These are phyloP conservation scores for Corythornis madagascariensis DNA, from an alignment of 2,113 vertebrate genomes.

Conservation along the genomic window DNA sequence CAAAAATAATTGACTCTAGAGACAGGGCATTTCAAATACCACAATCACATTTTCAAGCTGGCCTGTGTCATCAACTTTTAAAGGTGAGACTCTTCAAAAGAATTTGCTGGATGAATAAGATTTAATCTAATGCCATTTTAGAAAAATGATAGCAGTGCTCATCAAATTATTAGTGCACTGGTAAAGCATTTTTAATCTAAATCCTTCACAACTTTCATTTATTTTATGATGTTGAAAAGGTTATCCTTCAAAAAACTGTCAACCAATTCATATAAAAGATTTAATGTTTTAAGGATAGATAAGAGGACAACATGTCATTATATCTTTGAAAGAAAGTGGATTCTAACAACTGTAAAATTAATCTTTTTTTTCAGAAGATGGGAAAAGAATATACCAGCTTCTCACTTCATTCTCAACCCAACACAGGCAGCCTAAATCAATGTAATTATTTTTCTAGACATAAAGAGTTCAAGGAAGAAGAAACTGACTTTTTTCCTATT, in stretches of 20 bases:
- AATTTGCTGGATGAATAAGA: conserved; percentile 69
- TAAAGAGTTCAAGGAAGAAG: neutral
- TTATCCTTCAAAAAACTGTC: conserved; percentile 78
- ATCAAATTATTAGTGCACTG: conserved; percentile 74
- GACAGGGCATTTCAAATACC: conserved; percentile 62
- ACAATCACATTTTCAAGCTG: conserved; percentile 68
- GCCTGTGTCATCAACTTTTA: conserved; percentile 61
- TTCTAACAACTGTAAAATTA: conserved; percentile 67
- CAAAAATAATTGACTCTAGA: conserved; percentile 33
- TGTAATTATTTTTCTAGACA: conserved; percentile 12
- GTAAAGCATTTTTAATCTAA: conserved; percentile 71
- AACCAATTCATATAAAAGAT: conserved; percentile 76
- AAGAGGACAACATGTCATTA: conserved; percentile 71
- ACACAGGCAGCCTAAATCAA: neutral
- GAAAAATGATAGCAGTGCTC: conserved; percentile 71
- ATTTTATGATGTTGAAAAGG: conserved; percentile 79
- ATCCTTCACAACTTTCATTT: conserved; percentile 69
- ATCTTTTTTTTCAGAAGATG: conserved; percentile 19
- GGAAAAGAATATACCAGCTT: conserved; percentile 1
- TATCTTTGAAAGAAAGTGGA: conserved; percentile 64
- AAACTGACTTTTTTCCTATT: neutral
- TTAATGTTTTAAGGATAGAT: conserved; percentile 71
- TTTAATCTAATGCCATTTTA: conserved; percentile 74
- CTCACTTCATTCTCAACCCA: conserved; percentile 18
- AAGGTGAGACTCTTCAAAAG: conserved; percentile 62